Evolutionary conservation across 1,140 invertebrate species (phyloP), one percentile per base, ranked within the genome.

Genomic region (Drosophila mauritiana): DNA sequence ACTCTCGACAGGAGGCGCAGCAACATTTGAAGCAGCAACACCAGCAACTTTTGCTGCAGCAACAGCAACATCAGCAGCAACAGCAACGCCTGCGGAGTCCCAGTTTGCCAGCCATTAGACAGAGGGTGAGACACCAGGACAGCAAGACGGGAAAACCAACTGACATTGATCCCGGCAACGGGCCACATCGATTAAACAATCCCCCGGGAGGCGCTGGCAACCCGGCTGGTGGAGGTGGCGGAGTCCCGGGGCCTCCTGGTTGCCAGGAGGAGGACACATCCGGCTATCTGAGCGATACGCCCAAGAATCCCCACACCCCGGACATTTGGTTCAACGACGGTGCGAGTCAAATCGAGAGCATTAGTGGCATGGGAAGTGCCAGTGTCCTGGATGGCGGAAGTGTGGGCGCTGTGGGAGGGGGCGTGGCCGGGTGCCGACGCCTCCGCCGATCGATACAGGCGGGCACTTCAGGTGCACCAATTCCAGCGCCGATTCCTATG

Each of bases 241-340:
- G n/a, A 52, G 52, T 57, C 74, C 45, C 25, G 45, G 37, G 37
- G 46, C 34, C 59, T 12, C 68, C 49, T 27, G 89, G 91, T 92
- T 91, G 90, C 79, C 93, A 94, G 72, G 94, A 94, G 56, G 94
- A 94, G 62, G 95, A 95, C 62, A 95, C 95, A 65, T 95, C 95
- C 49, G 95, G 95, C 37, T 95, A 95, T 84, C 94, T 94, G 17
- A 95, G 95, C 79, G 95, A 95, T 73, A 95, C 93, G 39, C 92
- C 93, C 20, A 94, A 93, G 68, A 91, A 92, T 46, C 74, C 77
- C 53, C 90, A 92, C 58, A 92, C 90, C 4, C 91, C 90, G 8
- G 90, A 92, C 61, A 91, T 92, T 78, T 92, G 91, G 90, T 91
- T 74, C 57, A 91, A 91, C 77, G 90, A 92, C 55, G 85, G 76